Conservation (phyloP, 2,113 vertebrate species). For the Pseudolaguvia tuberculata region DNA sequence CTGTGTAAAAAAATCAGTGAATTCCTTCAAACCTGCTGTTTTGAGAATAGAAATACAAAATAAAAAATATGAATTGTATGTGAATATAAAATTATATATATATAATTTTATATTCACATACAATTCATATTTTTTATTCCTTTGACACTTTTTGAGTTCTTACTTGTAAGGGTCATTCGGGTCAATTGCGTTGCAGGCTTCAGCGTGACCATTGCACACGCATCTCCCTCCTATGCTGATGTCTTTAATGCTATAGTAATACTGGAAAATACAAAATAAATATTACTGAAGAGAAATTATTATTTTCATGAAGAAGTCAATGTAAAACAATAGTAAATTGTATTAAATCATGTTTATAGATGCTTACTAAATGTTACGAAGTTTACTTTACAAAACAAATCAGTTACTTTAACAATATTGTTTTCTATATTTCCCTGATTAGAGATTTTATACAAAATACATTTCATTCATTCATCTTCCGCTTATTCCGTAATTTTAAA, state of each 20-base stretch:
- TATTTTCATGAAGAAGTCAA: not conserved
- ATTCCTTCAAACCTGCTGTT: no score
- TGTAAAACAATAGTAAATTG: no score
- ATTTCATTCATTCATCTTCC: no score
- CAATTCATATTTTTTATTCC: no score
- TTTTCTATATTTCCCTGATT: no score
- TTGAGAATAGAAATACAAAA: not conserved
- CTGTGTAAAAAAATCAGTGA: no score
- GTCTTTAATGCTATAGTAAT: constrained; percentile 98
- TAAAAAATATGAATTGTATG: not conserved
- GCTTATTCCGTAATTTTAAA: no score
- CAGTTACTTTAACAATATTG: no score
- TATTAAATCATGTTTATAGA: no score
- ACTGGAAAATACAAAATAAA: constrained; percentile 63
- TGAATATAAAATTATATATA: not conserved
- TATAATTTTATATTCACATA: not conserved
- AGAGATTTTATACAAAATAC: no score
- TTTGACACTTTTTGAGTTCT: constrained; percentile 31
- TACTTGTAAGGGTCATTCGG: constrained; percentile 89
- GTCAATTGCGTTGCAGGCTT: constrained; percentile 84
- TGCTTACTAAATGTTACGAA: no score
- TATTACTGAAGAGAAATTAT: not conserved
- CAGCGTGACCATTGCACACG: constrained; percentile 93
- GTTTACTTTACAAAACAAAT: no score
- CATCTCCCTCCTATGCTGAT: constrained; percentile 95